phyloP scores from a whole-genome alignment of 2,113 vertebrate species.

The Chaetops frenatus region DNA sequence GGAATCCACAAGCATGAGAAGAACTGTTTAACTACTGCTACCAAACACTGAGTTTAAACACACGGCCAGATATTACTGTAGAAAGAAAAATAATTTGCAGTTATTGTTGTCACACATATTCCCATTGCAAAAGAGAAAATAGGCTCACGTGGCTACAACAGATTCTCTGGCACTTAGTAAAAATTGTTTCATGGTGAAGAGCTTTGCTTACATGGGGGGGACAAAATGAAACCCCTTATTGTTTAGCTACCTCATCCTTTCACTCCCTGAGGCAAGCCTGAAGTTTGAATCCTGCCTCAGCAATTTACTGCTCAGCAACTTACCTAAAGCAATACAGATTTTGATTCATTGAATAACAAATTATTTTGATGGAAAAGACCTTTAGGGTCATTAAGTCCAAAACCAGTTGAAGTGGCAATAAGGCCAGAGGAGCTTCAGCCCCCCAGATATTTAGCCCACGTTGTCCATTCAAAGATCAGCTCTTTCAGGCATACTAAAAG shows the following conservation, averaged over 20 bases:
- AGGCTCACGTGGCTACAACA: neutral
- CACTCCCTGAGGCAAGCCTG: neutral
- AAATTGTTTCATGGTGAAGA: neutral
- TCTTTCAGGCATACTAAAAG: neutral
- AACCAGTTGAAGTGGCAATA: neutral
- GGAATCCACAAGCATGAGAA: neutral
- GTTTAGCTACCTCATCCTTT: neutral
- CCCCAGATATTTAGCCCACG: neutral
- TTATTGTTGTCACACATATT: neutral
- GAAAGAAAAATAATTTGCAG: neutral
- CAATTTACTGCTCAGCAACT: neutral
- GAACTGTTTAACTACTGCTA: neutral
- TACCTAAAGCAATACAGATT: neutral
- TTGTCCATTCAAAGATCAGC: neutral
- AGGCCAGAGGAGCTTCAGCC: neutral
- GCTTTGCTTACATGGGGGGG: neutral
- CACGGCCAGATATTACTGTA: neutral
- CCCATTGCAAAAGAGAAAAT: neutral
- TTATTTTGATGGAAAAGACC: neutral
- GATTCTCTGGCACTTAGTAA: neutral
- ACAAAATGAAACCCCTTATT: neutral
- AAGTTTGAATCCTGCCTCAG: neutral
- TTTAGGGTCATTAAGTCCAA: neutral
- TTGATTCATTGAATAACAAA: neutral
- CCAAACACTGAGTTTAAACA: neutral